phyloP scores from a whole-genome alignment of 2,113 vertebrate genomes.

The Mixornis gularis region DNA sequence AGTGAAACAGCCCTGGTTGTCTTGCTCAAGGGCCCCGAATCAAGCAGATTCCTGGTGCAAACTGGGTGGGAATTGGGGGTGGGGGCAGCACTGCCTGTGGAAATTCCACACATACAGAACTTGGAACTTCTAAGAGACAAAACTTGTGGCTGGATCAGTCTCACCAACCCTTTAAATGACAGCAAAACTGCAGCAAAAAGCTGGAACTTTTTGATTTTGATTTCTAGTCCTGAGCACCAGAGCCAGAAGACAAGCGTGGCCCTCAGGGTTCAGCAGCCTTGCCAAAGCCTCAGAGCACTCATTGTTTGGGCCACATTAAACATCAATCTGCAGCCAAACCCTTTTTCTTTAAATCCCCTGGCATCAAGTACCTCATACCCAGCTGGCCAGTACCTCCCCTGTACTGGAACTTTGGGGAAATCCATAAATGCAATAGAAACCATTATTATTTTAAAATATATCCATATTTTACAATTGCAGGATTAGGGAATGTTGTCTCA shows the following conservation, averaged over 20 bases:
- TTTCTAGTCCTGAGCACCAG: neutral
- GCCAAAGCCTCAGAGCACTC: neutral
- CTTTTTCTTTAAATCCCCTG: neutral
- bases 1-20: neutral
- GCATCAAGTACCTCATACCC: no score
- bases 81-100: neutral
- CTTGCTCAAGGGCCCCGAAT: neutral
- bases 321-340: neutral
- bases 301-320: neutral
- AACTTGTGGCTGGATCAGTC: neutral
- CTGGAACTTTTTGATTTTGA: neutral
- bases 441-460: neutral
- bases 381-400: neutral
- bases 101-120: neutral
- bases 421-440: no score
- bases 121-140: neutral
- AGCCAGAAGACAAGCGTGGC: fast-evolving
- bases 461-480: neutral
- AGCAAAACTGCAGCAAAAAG: neutral
- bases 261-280: neutral
- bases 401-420: neutral
- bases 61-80: neutral
- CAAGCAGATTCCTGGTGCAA: neutral
- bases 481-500: neutral
- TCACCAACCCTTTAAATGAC: no score